A percentile compares a stretch with the other conserved stretches of the same genome.
Conservation (phyloP, 2,113 vertebrate species). For the Sardina pilchardus region DNA sequence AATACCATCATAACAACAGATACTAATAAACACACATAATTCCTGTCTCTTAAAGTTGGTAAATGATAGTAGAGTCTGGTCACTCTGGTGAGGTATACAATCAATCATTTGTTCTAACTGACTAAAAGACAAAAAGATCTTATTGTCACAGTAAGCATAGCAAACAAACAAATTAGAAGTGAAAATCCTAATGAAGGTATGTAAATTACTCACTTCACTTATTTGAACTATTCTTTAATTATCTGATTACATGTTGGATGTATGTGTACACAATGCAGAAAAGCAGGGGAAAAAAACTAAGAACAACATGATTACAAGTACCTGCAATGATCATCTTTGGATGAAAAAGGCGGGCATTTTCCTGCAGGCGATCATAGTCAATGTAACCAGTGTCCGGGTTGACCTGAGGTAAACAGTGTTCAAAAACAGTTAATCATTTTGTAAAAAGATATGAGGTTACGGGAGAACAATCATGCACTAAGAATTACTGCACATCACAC, state of each 20-base stretch:
- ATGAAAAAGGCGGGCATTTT: slow-evolving; percentile 90
- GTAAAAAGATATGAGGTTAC: not conserved
- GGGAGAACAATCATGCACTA: too few relatives aligned
- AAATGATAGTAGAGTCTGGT: too few relatives aligned
- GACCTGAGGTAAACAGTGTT: slow-evolving; percentile 73
- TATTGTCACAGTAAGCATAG: too few relatives aligned
- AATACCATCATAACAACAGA: not conserved
- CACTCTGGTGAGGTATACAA: too few relatives aligned
- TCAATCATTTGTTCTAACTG: too few relatives aligned
- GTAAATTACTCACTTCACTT: too few relatives aligned
- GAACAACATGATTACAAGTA: slow-evolving; percentile 39
- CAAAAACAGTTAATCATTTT: not conserved
- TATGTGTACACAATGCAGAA: not conserved
- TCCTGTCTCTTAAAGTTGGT: too few relatives aligned
- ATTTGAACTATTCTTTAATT: too few relatives aligned
- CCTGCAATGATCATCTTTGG: slow-evolving; percentile 94
- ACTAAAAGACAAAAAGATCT: too few relatives aligned
- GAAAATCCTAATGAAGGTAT: too few relatives aligned
- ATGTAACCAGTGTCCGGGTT: slow-evolving; percentile 89
- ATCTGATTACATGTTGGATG: not conserved
- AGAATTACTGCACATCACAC: not conserved
- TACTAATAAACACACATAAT: not conserved
- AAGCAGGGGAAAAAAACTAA: not conserved
- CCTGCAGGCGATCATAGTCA: slow-evolving; percentile 85
- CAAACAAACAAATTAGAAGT: too few relatives aligned